Evolutionary conservation across 2,797 vertebrate species (phyloP).

Genomic region (Cryptoblepharus egeriae): DNA sequence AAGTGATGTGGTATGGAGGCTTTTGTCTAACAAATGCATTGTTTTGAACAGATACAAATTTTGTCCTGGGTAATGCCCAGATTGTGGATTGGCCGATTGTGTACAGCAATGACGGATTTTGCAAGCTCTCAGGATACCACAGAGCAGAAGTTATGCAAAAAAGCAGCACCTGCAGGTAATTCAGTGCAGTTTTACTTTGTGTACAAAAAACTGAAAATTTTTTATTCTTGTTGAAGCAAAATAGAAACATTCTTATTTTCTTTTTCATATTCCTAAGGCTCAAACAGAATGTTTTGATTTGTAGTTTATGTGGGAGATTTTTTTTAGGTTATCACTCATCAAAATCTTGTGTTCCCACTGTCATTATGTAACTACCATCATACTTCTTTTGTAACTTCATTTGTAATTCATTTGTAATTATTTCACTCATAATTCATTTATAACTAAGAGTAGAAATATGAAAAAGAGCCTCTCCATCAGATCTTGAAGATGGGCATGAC

Average conservation of each 20-base stretch:
- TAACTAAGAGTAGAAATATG: too few species aligned
- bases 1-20: conserved; percentile 24
- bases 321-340: neutral
- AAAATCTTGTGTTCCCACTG: too few species aligned
- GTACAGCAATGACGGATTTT: conserved; percentile 98
- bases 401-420: too few species aligned
- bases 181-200: conserved; percentile 57
- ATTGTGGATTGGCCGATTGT: conserved; percentile 98
- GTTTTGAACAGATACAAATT: conserved; percentile 91
- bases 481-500: too few species aligned
- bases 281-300: conserved; percentile 48
- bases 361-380: too few species aligned
- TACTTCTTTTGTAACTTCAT: too few species aligned
- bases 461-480: too few species aligned
- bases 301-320: conserved; percentile 18
- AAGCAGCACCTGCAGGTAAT: conserved; percentile 97
- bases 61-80: conserved; percentile 96
- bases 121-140: conserved; percentile 94
- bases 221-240: conserved; percentile 42
- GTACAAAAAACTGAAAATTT: conserved; percentile 55
- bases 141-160: conserved; percentile 98
- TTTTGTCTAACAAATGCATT: conserved; percentile 54
- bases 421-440: too few species aligned
- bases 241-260: conserved; percentile 47
- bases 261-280: conserved; percentile 40